These are phyloP conservation scores for Drosophila trapezifrons DNA, from an alignment of 1,140 invertebrate genomes.

Conservation along the genomic window DNA sequence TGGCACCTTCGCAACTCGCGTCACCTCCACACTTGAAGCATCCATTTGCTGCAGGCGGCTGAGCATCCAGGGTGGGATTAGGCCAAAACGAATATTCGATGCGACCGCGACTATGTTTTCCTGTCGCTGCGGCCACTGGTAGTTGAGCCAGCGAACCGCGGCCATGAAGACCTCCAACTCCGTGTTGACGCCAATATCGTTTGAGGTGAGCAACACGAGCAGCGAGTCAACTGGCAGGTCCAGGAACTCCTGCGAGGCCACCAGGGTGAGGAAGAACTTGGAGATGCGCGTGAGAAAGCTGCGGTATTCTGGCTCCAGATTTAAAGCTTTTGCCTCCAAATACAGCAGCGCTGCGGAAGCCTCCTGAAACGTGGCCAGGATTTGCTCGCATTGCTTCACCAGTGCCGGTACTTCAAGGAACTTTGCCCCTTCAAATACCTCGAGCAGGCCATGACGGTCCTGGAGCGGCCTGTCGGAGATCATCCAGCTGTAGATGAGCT, in stretches of 20 bases:
- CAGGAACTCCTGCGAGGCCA: constrained; percentile 60
- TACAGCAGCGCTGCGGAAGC: constrained; percentile 50
- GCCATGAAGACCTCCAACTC: constrained; percentile 65
- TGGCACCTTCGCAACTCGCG: constrained; percentile 14
- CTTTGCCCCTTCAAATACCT: constrained; percentile 42
- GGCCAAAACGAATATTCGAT: constrained; percentile 41
- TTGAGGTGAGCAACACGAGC: constrained; percentile 35
- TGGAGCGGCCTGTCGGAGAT: constrained; percentile 36
- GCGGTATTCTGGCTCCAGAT: constrained; percentile 28
- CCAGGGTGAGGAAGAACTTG: constrained; percentile 53
- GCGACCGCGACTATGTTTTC: constrained; percentile 4
- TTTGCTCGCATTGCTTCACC: constrained; percentile 42
- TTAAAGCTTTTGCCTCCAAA: constrained; percentile 42
- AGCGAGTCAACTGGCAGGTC: constrained; percentile 29
- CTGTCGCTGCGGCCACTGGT: constrained; percentile 51
- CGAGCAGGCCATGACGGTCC: constrained; percentile 43
- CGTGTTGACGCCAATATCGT: constrained; percentile 44
- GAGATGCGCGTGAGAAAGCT: constrained; percentile 25
- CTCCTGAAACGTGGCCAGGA: constrained; percentile 33
- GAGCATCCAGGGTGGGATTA: constrained; percentile 60
- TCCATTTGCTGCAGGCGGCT: constrained; percentile 33
- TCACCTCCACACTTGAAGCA: constrained; percentile 8
- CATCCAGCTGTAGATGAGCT: constrained; percentile 66
- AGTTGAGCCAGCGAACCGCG: constrained; percentile 59
- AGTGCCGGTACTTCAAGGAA: constrained; percentile 52